Conservation (phyloP, 1,140 invertebrate species). For the Brachionus rubens region DNA sequence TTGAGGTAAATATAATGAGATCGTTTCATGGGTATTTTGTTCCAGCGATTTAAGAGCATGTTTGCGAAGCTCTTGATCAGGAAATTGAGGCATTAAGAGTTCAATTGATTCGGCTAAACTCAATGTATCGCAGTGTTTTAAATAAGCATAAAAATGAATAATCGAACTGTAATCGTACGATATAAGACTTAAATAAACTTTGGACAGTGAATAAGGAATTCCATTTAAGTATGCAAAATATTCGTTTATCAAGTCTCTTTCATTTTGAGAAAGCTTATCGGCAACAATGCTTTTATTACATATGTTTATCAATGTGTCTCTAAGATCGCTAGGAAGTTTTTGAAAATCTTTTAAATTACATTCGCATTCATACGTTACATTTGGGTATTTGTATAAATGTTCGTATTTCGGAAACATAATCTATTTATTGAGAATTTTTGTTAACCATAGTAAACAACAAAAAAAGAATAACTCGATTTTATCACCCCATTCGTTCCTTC, state of each 20-base stretch:
- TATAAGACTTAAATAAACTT: slow-evolving; percentile 24
- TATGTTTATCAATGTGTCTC: slow-evolving; percentile 8
- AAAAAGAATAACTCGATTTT: too few relatives aligned
- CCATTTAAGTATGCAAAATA: slow-evolving; percentile 13
- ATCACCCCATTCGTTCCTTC: too few relatives aligned
- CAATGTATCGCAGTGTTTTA: slow-evolving; percentile 12
- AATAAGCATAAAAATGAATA: slow-evolving; percentile 43
- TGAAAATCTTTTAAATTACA: slow-evolving; percentile 40
- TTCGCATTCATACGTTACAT: background rate
- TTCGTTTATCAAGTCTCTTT: slow-evolving; percentile 21
- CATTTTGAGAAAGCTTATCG: background rate
- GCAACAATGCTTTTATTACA: slow-evolving; percentile 27
- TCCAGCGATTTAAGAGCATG: slow-evolving; percentile 13
- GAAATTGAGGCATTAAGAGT: slow-evolving; percentile 11
- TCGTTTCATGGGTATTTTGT: background rate
- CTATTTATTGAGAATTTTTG: too few relatives aligned
- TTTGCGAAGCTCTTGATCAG: slow-evolving; percentile 2
- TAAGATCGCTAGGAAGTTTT: background rate
- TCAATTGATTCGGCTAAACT: slow-evolving; percentile 28
- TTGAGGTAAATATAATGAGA: slow-evolving; percentile 22
- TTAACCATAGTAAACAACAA: too few relatives aligned
- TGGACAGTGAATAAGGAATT: slow-evolving; percentile 29
- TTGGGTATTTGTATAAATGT: slow-evolving; percentile 34
- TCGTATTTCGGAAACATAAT: background rate
- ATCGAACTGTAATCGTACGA: slow-evolving; percentile 35